Conservation (phyloP, 2,113 vertebrate genomes). For the Silurus asotus region DNA sequence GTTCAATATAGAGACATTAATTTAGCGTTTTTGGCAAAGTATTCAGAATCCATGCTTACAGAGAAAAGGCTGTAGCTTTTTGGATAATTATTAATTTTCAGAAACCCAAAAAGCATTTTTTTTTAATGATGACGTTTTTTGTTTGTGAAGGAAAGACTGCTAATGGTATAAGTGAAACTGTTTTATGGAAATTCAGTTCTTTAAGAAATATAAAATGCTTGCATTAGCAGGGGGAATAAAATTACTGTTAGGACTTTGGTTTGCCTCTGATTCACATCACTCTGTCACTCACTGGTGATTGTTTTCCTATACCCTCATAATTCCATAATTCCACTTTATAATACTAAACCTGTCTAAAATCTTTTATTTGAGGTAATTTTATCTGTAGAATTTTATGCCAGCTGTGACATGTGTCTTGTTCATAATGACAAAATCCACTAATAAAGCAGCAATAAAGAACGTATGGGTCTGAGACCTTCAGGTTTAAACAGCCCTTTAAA, state of each 20-base stretch:
- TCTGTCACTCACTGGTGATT: neutral
- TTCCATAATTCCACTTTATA: neutral
- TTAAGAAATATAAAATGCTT: neutral
- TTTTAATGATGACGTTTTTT: no score
- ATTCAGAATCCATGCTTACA: neutral
- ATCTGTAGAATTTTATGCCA: neutral
- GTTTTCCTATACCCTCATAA: neutral
- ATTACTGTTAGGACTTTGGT: neutral
- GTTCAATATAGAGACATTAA: neutral
- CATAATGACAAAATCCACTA: neutral
- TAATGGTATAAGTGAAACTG: neutral
- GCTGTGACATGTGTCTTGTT: neutral
- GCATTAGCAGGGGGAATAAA: no score
- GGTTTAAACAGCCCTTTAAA: neutral
- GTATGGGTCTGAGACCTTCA: neutral
- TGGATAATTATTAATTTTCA: neutral
- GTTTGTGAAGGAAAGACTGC: neutral
- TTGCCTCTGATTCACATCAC: neutral
- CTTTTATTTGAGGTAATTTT: neutral
- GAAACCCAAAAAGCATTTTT: neutral
- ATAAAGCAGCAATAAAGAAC: neutral
- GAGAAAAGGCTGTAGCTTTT: neutral
- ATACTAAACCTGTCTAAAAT: neutral
- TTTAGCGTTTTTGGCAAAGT: neutral
- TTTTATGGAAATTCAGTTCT: neutral